Base-by-base conservation (phyloP, 2,113 vertebrate species). In the Pygathrix nemaeus region DNA sequence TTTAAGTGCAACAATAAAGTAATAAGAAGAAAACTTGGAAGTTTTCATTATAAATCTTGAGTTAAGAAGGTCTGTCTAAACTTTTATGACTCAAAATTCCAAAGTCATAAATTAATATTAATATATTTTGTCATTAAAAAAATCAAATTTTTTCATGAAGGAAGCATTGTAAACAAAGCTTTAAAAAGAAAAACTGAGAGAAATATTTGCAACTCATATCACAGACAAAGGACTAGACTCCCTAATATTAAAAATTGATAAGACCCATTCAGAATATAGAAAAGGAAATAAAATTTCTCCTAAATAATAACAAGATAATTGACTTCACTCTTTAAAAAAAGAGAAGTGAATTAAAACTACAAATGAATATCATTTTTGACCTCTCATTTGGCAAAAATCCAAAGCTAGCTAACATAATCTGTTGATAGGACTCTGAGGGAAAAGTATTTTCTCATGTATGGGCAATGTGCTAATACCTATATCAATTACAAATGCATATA, bases 281-380 rank as follows among this genome's bases (percentile, higher is more conserved):
- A 66, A 92, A 92, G 1, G 9, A 84, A 85, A 85, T 92, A 35
- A 61, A 80, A 93, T 66, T 48, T 16, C 52, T 75, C 14, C 55
- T 79, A 79, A 88, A 23, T 30, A 82, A 52, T 81, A 30, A 61
- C 59, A 50, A 92, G 18, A 43, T 87, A 82, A 70, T 59, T 18
- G 57, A 90, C 18, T 27, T 68, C 35, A 20, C n/a, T 6, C 25
- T 93, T 59, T 30, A 66, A 75, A 96, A 88, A 83, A 18, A 72
- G 35, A 97, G 84, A 90, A 81, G 4, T 50, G 32, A 91, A 38
- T 81, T 75, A 75, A 93, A 96, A 70, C n/a, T 43, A 59, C 12
- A 88, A 6, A 82, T 45, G 8, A 88, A 43, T 61, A 82, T 17
- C 30, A 93, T 59, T 81, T 66, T 73, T 21, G 82, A 68, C 12